A percentile compares a stretch with the other conserved stretches of the same genome.
Evolutionary conservation across 2,113 vertebrate species (phyloP).

Genomic region (Prochilodus magdalenae): DNA sequence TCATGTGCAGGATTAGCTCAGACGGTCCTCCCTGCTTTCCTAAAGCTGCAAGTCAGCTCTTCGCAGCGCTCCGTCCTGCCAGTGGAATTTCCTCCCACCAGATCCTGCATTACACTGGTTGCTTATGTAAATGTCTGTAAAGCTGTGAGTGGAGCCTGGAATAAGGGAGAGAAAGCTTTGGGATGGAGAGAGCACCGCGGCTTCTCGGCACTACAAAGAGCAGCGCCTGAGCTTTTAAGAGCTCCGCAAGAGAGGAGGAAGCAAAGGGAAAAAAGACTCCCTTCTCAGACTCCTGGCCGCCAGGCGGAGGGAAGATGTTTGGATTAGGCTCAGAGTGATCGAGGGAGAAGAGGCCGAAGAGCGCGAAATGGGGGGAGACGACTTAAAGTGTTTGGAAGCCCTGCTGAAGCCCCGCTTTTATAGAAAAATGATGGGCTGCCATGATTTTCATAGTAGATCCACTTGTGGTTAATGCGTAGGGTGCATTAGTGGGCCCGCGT

Average conservation of each 20-base stretch:
- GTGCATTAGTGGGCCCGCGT: conserved; percentile 48
- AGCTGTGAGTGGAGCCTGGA: conserved; percentile 23
- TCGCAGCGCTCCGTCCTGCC: neutral
- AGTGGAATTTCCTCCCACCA: conserved; percentile 44
- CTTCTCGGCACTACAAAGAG: conserved; percentile 42
- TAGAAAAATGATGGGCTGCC: conserved; percentile 53
- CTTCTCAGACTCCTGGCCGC: conserved; percentile 52
- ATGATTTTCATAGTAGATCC: conserved; percentile 44
- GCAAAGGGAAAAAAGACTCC: conserved; percentile 18
- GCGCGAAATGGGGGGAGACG: conserved; percentile 42
- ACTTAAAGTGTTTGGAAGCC: conserved; percentile 52
- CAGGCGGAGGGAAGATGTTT: conserved; percentile 58
- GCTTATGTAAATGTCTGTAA: conserved; percentile 38
- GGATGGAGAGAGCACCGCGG: conserved; percentile 23
- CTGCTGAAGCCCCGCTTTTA: conserved; percentile 50
- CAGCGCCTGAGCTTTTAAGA: conserved; percentile 48
- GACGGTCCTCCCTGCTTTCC: neutral
- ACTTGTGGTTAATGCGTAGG: conserved; percentile 42
- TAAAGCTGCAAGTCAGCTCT: neutral
- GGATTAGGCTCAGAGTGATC: conserved; percentile 56
- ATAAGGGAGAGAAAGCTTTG: conserved; percentile 26
- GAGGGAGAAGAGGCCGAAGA: conserved; percentile 41
- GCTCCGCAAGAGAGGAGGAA: conserved; percentile 29
- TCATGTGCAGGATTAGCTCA: conserved; percentile 22
- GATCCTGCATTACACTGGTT: conserved; percentile 34